Percentiles rank a stretch among this genome's conserved stretches.
Conservation (phyloP, 1,140 invertebrate genomes). For the Danaus plexippus region DNA sequence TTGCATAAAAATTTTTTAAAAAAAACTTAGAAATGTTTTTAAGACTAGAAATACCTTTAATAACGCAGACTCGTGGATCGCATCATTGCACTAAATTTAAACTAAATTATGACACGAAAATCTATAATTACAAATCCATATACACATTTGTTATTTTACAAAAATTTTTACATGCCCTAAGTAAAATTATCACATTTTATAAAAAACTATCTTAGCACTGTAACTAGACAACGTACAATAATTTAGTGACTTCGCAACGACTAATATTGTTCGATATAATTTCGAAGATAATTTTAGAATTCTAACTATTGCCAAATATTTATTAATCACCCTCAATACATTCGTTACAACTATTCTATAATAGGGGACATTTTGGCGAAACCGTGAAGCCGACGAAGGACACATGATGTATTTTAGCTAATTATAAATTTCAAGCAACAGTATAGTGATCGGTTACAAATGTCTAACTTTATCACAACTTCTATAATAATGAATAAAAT, state of each 20-base stretch:
- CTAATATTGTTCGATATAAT: conserved; percentile 31
- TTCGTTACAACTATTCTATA: too few species aligned
- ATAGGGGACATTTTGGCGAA: too few species aligned
- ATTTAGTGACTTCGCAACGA: conserved; percentile 59
- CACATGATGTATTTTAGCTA: too few species aligned
- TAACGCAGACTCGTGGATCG: conserved; percentile 16
- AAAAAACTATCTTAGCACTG: conserved; percentile 38
- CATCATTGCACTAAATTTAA: conserved; percentile 22
- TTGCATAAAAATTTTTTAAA: conserved; percentile 3
- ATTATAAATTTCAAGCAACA: conserved; percentile 12
- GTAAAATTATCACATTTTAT: conserved; percentile 59
- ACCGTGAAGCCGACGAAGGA: too few species aligned
- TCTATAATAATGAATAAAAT: too few species aligned
- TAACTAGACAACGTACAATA: conserved; percentile 58
- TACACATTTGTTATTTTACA: conserved; percentile 51
- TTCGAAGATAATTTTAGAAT: conserved; percentile 6
- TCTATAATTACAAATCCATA: conserved; percentile 52
- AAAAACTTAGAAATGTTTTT: conserved; percentile 10
- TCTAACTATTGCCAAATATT: too few species aligned
- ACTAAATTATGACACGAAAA: conserved; percentile 50
- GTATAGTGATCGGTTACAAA: conserved; percentile 1
- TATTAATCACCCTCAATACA: too few species aligned
- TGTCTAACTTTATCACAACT: too few species aligned
- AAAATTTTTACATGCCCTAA: conserved; percentile 50
- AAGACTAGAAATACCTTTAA: conserved; percentile 18